Conservation (phyloP, 2,797 vertebrate species). For the Loriculus beryllinus region DNA sequence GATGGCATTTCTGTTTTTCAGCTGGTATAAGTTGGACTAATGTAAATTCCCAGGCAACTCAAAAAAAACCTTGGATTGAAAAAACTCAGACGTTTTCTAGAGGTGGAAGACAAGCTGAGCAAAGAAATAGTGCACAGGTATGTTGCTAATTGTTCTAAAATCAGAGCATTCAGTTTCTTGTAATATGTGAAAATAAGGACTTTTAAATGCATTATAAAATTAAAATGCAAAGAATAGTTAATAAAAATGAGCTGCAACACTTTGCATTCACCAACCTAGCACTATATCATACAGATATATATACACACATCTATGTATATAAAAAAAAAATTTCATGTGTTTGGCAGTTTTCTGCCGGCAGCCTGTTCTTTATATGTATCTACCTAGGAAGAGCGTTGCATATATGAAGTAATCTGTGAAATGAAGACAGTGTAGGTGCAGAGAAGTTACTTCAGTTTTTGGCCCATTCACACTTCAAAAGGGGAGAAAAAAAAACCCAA, state of each 20-base stretch:
- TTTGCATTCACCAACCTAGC: neutral
- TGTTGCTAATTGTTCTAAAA: neutral
- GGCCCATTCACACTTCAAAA: neutral
- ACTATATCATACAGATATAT: accelerated
- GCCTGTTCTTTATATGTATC: neutral
- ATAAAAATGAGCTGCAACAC: too few relatives aligned
- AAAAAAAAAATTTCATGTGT: neutral
- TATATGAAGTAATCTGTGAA: neutral
- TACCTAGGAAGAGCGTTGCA: neutral
- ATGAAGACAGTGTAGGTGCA: neutral
- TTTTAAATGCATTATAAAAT: neutral
- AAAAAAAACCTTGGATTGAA: constrained; percentile 90
- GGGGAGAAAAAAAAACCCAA: neutral
- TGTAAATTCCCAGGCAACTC: constrained; percentile 86
- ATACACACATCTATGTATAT: accelerated
- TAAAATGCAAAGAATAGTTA: neutral
- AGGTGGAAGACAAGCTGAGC: constrained; percentile 85
- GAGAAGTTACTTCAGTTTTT: neutral
- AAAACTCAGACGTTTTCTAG: constrained; percentile 83
- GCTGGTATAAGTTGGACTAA: constrained; percentile 84
- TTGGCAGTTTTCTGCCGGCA: neutral
- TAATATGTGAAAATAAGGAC: neutral
- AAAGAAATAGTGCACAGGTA: constrained; percentile 88
- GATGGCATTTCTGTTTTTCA: constrained; percentile 49
- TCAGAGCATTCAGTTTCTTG: neutral